These are phyloP conservation scores for Heliconius charithonia DNA, from an alignment of 2,888 invertebrate species.

Conservation along the genomic window DNA sequence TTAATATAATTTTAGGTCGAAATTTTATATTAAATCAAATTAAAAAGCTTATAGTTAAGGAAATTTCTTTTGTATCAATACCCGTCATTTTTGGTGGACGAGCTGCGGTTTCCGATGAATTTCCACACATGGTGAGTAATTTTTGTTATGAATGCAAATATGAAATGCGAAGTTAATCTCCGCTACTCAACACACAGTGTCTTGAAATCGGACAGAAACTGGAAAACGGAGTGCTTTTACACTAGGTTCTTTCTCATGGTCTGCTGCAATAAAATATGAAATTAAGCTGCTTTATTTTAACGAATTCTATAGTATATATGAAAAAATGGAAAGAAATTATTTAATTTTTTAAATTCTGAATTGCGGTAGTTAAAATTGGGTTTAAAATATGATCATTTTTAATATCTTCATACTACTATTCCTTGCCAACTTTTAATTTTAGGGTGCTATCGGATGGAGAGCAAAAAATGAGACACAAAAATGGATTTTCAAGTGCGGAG, in stretches of 20 bases:
- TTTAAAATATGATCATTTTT: too few species aligned
- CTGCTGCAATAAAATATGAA: not conserved
- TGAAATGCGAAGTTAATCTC: not conserved
- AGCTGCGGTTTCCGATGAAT: conserved; percentile 56
- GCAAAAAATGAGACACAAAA: conserved; percentile 44
- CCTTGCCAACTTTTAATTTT: not conserved
- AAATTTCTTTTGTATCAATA: conserved; percentile 40
- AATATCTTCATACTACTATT: not conserved
- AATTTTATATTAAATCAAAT: conserved; percentile 41
- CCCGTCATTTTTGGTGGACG: conserved; percentile 55
- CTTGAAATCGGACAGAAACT: not conserved
- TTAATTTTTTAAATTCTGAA: not conserved
- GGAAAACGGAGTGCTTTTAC: not conserved
- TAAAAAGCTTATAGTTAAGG: conserved; percentile 39
- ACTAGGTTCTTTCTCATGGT: not conserved
- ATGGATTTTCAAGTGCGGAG: conserved; percentile 81
- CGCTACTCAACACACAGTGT: too few species aligned
- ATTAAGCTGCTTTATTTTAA: not conserved
- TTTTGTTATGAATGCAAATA: not conserved
- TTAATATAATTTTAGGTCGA: conserved; percentile 35
- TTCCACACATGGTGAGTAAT: conserved; percentile 64
- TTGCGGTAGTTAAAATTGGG: too few species aligned
- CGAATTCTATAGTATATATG: not conserved
- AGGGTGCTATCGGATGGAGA: conserved; percentile 62
- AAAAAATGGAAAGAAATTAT: not conserved